phyloP scores from a whole-genome alignment of 30 jellyfish, hydroid and myxozoan genomes.

The Sanderia malayensis region DNA sequence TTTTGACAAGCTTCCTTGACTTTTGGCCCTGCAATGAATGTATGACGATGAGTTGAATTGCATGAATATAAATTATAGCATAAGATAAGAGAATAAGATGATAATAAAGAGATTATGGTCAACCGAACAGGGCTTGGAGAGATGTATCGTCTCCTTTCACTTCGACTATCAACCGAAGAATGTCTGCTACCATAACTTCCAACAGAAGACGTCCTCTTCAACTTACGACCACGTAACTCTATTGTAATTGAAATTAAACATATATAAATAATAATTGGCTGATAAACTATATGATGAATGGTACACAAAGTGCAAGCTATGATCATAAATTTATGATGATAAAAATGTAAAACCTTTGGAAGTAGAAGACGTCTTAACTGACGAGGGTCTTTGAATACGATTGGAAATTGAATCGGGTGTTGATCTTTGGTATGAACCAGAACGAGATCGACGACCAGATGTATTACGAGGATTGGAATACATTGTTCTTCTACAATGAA shows the following conservation, averaged over 20 bases:
- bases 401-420: background rate
- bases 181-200: slow-evolving; percentile 47
- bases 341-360: too few relatives aligned
- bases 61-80: too few relatives aligned
- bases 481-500: slow-evolving; percentile 4
- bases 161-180: slow-evolving; percentile 40
- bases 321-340: too few relatives aligned
- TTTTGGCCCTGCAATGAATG: background rate
- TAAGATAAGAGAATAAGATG: too few relatives aligned
- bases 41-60: too few relatives aligned
- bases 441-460: slow-evolving; percentile 8
- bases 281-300: too few relatives aligned
- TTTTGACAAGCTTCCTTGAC: slow-evolving; percentile 12
- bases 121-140: background rate
- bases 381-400: background rate
- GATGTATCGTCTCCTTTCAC: slow-evolving; percentile 9
- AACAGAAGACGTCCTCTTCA: slow-evolving; percentile 27
- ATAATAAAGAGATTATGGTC: too few relatives aligned
- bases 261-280: too few relatives aligned
- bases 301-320: too few relatives aligned
- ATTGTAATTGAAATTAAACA: too few relatives aligned
- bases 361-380: background rate
- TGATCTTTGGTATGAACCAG: background rate
- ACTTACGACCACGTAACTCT: background rate
- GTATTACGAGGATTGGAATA: slow-evolving; percentile 11